A percentile compares a stretch with the other conserved stretches of the same genome.
phyloP scores from a whole-genome alignment of 2,113 vertebrate genomes.

The Hemicordylus capensis region DNA sequence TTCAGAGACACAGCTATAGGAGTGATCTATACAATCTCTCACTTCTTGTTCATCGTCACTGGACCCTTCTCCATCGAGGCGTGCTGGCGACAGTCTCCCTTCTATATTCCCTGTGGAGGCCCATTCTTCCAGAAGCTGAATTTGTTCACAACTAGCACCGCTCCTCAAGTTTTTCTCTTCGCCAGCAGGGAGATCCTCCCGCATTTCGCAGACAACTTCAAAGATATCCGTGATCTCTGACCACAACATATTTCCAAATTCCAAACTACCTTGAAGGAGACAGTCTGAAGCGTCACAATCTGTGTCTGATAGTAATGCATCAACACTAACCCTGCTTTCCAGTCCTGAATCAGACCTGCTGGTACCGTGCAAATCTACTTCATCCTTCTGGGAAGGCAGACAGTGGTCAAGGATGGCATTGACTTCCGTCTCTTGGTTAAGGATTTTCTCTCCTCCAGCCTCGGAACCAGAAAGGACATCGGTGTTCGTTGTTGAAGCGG shows the following conservation, averaged over 20 bases:
- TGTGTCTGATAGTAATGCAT: slow-evolving; percentile 27
- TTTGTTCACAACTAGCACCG: background rate
- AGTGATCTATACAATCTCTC: background rate
- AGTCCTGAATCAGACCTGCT: slow-evolving; percentile 3
- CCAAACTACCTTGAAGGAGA: slow-evolving; percentile 11
- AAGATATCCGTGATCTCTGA: slow-evolving; percentile 29
- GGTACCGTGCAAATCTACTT: slow-evolving; percentile 22
- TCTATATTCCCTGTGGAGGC: slow-evolving; percentile 4
- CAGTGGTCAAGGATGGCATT: slow-evolving; percentile 49
- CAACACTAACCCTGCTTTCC: background rate
- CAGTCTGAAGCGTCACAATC: slow-evolving; percentile 30
- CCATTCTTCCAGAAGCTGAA: slow-evolving; percentile 10
- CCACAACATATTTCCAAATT: slow-evolving; percentile 42
- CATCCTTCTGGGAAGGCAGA: slow-evolving; percentile 45
- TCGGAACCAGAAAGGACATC: slow-evolving; percentile 42
- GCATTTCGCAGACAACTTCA: slow-evolving; percentile 4
- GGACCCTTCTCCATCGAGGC: background rate
- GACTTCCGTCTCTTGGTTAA: slow-evolving; percentile 49
- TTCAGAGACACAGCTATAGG: slow-evolving; percentile 32
- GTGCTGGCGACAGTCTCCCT: slow-evolving; percentile 1
- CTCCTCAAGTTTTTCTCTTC: background rate
- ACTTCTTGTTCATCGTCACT: slow-evolving; percentile 10
- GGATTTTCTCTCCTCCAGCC: slow-evolving; percentile 44
- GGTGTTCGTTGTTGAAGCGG: slow-evolving; percentile 39
- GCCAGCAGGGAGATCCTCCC: slow-evolving; percentile 11